These are phyloP conservation scores for Coccyzus lansbergi DNA, from an alignment of 2,797 vertebrate species.

Conservation along the genomic window DNA sequence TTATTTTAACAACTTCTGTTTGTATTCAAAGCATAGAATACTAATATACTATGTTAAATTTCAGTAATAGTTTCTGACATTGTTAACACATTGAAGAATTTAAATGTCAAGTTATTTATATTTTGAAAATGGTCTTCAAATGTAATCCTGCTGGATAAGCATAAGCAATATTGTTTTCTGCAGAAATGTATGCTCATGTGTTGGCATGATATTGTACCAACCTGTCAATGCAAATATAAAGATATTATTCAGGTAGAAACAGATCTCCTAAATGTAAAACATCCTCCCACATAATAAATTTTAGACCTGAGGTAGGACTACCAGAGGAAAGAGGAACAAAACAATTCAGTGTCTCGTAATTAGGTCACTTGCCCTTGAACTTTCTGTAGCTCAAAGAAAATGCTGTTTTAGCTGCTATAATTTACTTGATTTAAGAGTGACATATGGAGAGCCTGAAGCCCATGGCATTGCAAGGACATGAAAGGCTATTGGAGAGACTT, in stretches of 20 bases:
- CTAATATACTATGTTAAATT: neutral
- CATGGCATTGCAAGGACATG: neutral
- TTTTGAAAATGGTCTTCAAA: neutral
- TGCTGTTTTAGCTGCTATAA: neutral
- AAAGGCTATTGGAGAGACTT: neutral
- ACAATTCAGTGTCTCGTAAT: neutral
- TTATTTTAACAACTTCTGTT: neutral
- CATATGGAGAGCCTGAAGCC: neutral
- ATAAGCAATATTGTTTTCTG: neutral
- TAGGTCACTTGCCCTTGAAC: neutral
- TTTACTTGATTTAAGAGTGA: neutral
- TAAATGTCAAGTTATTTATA: neutral
- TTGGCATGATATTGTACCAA: neutral
- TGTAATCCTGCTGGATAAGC: neutral
- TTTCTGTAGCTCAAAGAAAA: neutral
- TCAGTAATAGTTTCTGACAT: neutral
- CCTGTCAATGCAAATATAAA: neutral
- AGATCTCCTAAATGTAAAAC: neutral
- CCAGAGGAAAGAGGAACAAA: neutral
- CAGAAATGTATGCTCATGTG: neutral
- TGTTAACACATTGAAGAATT: neutral
- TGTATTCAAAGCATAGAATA: neutral
- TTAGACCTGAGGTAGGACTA: neutral
- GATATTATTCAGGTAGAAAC: neutral
- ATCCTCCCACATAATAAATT: neutral